Percentiles rank a stretch among this genome's conserved stretches.
Conservation (phyloP, 92 coral and sea anemone species). For the Epizoanthus ramosus region DNA sequence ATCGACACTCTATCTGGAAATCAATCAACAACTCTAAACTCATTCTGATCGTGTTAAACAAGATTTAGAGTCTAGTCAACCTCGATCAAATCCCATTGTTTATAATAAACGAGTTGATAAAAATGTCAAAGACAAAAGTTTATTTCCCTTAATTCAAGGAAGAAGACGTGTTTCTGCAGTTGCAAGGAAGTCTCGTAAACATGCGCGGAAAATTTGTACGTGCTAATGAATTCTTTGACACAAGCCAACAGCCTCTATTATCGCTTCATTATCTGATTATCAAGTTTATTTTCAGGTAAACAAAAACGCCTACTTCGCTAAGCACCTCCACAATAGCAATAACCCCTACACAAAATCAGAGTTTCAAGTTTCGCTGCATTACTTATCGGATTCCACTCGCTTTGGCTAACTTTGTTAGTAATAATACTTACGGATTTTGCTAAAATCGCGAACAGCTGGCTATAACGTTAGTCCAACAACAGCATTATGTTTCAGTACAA, state of each 20-base stretch:
- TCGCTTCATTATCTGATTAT: slow-evolving; percentile 30
- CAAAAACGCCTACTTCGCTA: not conserved
- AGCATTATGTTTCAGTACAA: not conserved
- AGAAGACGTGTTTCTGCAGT: not conserved
- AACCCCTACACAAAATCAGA: not conserved
- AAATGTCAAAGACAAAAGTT: no score
- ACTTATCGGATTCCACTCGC: not conserved
- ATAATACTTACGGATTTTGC: not conserved
- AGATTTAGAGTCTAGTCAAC: not conserved
- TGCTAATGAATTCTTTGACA: not conserved
- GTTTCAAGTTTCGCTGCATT: not conserved
- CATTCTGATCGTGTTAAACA: not conserved
- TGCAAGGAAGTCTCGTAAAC: not conserved
- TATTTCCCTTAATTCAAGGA: not conserved
- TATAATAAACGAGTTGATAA: no score
- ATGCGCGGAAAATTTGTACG: not conserved
- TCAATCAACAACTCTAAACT: not conserved
- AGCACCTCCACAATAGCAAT: not conserved
- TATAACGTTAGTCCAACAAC: not conserved
- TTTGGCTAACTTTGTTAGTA: not conserved
- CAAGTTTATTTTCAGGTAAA: not conserved
- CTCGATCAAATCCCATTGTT: no score
- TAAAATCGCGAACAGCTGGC: not conserved
- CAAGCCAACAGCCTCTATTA: slow-evolving; percentile 4
- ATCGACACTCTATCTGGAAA: not conserved